These are phyloP conservation scores for Drosophila asahinai DNA, from an alignment of 1,140 invertebrate genomes.

Conservation along the genomic window DNA sequence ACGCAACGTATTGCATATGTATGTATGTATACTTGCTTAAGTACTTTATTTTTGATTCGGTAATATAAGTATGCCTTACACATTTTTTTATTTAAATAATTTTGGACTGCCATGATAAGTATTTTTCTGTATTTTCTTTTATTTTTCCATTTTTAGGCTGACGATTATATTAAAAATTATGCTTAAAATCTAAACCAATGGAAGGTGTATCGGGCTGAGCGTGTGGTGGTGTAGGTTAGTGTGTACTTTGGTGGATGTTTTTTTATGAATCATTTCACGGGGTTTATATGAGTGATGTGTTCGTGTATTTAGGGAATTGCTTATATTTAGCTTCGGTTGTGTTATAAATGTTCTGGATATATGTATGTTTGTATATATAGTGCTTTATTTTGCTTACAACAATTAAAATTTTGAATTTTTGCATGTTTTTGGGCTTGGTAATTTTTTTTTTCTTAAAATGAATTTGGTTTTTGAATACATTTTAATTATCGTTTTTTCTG, in stretches of 20 bases:
- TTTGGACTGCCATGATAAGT: constrained; percentile 69
- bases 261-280: constrained; percentile 8
- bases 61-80: constrained; percentile 68
- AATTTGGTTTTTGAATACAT: constrained; percentile 38
- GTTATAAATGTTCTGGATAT: constrained; percentile 68
- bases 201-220: constrained; percentile 53
- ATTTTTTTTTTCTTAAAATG: constrained; percentile 50
- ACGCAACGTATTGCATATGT: constrained; percentile 73
- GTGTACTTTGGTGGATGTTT: constrained; percentile 34
- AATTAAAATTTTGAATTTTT: constrained; percentile 82
- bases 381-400: constrained; percentile 70
- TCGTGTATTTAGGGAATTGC: constrained; percentile 7
- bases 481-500: constrained; percentile 23
- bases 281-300: constrained; percentile 15
- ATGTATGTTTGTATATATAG: constrained; percentile 73
- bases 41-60: constrained; percentile 65
- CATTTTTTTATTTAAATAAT: constrained; percentile 70
- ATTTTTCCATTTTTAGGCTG: constrained; percentile 63
- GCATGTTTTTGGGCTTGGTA: constrained; percentile 34
- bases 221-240: constrained; percentile 35
- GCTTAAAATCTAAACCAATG: constrained; percentile 84
- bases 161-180: constrained; percentile 81
- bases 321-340: constrained; percentile 40
- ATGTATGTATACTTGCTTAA: constrained; percentile 80
- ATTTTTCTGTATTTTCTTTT: constrained; percentile 40